Conservation (phyloP, 2,797 vertebrate genomes). For the Macrochelys suwanniensis region DNA sequence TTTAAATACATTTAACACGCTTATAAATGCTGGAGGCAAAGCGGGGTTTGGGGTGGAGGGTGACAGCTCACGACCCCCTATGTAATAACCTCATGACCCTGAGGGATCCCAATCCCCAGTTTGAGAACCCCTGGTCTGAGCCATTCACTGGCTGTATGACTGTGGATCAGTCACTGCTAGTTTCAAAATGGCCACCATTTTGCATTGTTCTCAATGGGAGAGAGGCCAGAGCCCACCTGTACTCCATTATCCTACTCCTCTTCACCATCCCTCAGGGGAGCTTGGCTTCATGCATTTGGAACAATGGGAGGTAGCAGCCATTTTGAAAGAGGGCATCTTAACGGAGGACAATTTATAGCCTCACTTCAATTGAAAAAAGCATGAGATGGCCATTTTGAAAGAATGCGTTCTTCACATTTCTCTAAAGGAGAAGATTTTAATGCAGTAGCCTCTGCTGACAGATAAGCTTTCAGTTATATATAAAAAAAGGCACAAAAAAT, state of each 20-base stretch:
- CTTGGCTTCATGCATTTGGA: background rate
- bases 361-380: background rate
- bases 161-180: background rate
- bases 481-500: background rate
- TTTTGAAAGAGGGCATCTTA: background rate
- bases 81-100: no score
- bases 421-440: background rate
- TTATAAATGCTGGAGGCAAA: no score
- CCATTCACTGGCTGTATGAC: background rate
- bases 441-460: background rate
- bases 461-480: background rate
- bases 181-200: background rate
- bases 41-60: no score
- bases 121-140: background rate
- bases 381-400: background rate
- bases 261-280: background rate
- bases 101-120: no score
- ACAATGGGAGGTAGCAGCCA: background rate
- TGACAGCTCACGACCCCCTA: no score
- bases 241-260: background rate
- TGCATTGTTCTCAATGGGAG: rapidly evolving
- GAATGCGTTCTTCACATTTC: background rate
- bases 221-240: background rate
- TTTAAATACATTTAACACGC: no score
- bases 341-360: no score